A percentile compares a stretch with the other conserved stretches of the same genome.
phyloP scores from a whole-genome alignment of 1,140 invertebrate genomes.

The Scaptodrosophila lebanonensis region DNA sequence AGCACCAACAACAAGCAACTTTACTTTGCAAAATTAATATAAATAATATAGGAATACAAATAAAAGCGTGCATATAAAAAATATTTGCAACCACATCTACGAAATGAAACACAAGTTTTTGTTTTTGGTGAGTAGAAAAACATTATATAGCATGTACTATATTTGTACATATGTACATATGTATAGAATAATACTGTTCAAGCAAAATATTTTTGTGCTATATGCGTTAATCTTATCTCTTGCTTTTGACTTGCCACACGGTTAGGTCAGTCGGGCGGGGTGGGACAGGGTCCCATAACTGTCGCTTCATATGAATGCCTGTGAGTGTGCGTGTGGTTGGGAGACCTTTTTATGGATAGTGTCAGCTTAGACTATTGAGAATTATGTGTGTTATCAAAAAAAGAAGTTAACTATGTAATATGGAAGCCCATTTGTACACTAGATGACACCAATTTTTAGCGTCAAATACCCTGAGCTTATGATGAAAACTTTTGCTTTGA shows the following conservation, averaged over 20 bases:
- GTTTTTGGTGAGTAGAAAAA: constrained; percentile 52
- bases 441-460: too few relatives aligned
- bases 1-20: constrained; percentile 5
- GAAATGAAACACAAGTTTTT: constrained; percentile 53
- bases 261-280: too few relatives aligned
- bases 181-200: neutral
- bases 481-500: too few relatives aligned
- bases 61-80: neutral
- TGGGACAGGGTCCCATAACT: too few relatives aligned
- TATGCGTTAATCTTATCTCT: too few relatives aligned
- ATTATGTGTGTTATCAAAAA: too few relatives aligned
- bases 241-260: too few relatives aligned
- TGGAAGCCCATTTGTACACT: too few relatives aligned
- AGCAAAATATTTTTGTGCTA: too few relatives aligned
- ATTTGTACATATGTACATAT: constrained; percentile 4
- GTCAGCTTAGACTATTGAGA: too few relatives aligned
- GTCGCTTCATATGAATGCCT: neutral
- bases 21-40: constrained; percentile 9
- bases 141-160: constrained; percentile 13
- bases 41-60: neutral
- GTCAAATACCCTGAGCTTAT: too few relatives aligned
- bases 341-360: constrained; percentile 45
- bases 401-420: too few relatives aligned
- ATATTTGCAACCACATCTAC: constrained; percentile 12
- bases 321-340: constrained; percentile 4